Base-by-base conservation (phyloP, 2,888 invertebrate genomes). In the Digitonthophagus gazella region DNA sequence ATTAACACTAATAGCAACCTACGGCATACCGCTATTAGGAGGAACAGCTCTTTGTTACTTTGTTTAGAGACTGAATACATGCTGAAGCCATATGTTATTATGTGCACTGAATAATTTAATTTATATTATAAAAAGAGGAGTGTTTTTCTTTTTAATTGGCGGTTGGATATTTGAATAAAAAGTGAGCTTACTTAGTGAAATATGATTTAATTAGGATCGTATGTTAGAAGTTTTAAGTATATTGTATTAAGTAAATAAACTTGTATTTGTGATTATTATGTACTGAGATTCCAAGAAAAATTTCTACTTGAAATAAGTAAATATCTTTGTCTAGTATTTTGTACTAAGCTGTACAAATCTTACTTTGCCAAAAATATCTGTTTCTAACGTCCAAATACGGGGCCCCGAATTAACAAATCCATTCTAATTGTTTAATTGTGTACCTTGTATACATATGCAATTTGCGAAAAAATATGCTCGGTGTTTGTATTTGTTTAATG, bases 1-100 rank as follows among this genome's bases (percentile, higher is more conserved):
- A 71, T 71, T 68, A 71, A 67, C 64, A 65, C 58, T 71, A 71
- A 71, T 71, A 66, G 71, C 67, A 67, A 64, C 67, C 69, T 71
- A 44, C 28, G 11, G 28, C 28, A 44, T 44, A 8, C 28, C 28
- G 6, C 28, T 44, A 44, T 44, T 44, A 8, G 11, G 28, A 44
- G 28, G 28, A 6, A 44, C 11, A 11, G 28, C 28, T 44, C 28
- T 44, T 44, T 67, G 16, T 18, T 19, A 8, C 28, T 44, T 44
- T 67, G 16, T 18, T 19, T 61, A 67, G 22, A 67, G 61, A 67
- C 15, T 67, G 19, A 14, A 20, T 55, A 55, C 61, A 54, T n/a
- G 19, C 54, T 63, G 56, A 64, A 44, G 28, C 28, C 28, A 44
- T 44, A 44, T 44, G 28, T 44, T 44, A 44, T 44, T 44, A 44